A percentile compares a stretch with the other conserved stretches of the same genome.
These are phyloP conservation scores for Sylvia atricapilla DNA, from an alignment of 2,113 vertebrate genomes.

Conservation along the genomic window DNA sequence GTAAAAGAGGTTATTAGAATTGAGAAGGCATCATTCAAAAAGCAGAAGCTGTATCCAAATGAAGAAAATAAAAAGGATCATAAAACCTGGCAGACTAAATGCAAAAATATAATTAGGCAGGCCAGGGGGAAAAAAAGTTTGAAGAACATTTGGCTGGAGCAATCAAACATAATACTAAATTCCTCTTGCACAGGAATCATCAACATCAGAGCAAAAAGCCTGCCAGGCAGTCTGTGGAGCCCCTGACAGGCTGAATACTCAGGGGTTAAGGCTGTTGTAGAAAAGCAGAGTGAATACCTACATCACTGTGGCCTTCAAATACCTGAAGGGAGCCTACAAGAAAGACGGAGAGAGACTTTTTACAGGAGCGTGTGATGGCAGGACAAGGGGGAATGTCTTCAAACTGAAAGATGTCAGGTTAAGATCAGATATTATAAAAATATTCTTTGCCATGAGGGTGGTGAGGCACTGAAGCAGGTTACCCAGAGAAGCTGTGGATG, in stretches of 20 bases:
- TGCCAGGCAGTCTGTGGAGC: not conserved
- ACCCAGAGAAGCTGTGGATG: not conserved
- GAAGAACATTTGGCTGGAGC: conserved; percentile 18
- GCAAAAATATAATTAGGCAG: conserved; percentile 46
- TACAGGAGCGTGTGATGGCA: not conserved
- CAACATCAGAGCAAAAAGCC: not conserved
- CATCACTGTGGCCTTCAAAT: not conserved
- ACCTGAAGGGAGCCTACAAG: not conserved
- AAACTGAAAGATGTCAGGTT: not conserved
- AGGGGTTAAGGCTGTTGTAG: not conserved
- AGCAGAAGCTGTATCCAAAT: conserved; percentile 59
- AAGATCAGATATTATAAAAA: not conserved
- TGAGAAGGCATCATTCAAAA: conserved; percentile 50
- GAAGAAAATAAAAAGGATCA: conserved; percentile 66
- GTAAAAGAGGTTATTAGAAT: conserved; percentile 37
- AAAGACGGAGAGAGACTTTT: not conserved
- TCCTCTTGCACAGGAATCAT: not conserved
- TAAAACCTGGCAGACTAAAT: conserved; percentile 46
- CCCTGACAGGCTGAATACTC: not conserved
- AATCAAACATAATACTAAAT: conserved; percentile 11
- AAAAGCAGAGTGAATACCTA: not conserved
- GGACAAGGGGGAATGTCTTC: not conserved
- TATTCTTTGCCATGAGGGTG: not conserved
- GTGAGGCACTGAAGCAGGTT: not conserved
- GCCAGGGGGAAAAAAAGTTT: not conserved